phyloP scores from a whole-genome alignment of 2,888 invertebrate species.

The Scaptomyza caliginosa region DNA sequence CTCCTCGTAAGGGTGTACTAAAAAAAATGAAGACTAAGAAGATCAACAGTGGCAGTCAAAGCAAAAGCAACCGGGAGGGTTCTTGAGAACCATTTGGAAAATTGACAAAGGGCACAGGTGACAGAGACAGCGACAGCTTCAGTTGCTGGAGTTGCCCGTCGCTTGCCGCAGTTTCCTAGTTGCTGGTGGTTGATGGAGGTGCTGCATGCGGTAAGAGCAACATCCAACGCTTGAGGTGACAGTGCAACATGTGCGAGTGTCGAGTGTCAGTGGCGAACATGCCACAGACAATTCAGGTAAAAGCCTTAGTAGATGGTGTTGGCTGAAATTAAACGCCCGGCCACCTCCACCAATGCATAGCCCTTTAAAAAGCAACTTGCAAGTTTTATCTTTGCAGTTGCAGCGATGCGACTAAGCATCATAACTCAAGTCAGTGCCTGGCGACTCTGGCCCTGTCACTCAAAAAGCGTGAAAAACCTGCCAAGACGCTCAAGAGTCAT shows the following conservation, averaged over 20 bases:
- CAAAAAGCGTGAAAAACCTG: slow-evolving; percentile 71
- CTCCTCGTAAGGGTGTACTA: background rate
- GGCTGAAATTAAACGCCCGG: slow-evolving; percentile 55
- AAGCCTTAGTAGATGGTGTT: slow-evolving; percentile 63
- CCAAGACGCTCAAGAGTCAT: slow-evolving; percentile 62
- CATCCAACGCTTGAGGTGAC: slow-evolving; percentile 64
- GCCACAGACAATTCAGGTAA: slow-evolving; percentile 75
- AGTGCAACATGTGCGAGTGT: slow-evolving; percentile 69
- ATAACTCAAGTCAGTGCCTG: slow-evolving; percentile 66
- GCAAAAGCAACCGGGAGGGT: slow-evolving; percentile 13
- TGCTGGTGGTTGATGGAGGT: background rate
- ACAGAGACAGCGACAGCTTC: slow-evolving; percentile 20
- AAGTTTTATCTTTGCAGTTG: slow-evolving; percentile 61
- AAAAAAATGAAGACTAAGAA: slow-evolving; percentile 26
- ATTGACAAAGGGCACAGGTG: slow-evolving; percentile 75
- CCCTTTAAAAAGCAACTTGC: slow-evolving; percentile 5
- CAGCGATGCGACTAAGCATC: slow-evolving; percentile 71
- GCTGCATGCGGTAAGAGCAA: slow-evolving; percentile 13
- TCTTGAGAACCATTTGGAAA: slow-evolving; percentile 70
- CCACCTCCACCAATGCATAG: slow-evolving; percentile 15
- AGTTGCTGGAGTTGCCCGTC: slow-evolving; percentile 13
- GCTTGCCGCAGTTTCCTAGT: slow-evolving; percentile 1
- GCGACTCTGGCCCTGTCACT: slow-evolving; percentile 60
- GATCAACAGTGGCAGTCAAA: slow-evolving; percentile 34
- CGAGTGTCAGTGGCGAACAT: slow-evolving; percentile 46